Evolutionary conservation across 2,113 vertebrate species (phyloP).

Genomic region (Andinoacara biseriatus): DNA sequence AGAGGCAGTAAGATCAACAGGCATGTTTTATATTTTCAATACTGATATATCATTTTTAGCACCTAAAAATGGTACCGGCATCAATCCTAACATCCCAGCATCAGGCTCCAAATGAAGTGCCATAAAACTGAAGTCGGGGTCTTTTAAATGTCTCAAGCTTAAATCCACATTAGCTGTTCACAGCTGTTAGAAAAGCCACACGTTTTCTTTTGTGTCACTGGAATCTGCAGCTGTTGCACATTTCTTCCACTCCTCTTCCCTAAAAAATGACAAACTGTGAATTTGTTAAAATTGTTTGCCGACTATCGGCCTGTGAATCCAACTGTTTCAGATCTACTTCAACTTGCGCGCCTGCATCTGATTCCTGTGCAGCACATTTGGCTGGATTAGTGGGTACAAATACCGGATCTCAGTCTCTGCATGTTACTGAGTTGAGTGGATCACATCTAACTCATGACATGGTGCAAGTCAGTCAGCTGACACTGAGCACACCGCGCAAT

Average conservation of each 20-base stretch:
- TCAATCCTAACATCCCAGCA: too few relatives aligned
- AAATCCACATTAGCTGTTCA: neutral
- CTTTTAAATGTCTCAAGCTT: accelerated
- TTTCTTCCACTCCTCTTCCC: neutral
- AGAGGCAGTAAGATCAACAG: accelerated
- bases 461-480: slow-evolving; percentile 19
- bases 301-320: accelerated
- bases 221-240: neutral
- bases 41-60: accelerated
- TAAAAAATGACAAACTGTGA: neutral
- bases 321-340: neutral
- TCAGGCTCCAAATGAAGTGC: neutral
- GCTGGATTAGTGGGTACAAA: neutral
- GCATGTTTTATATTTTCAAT: neutral
- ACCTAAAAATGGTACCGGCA: neutral
- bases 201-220: accelerated
- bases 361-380: neutral
- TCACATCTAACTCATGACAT: neutral
- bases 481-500: neutral
- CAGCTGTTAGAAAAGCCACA: neutral
- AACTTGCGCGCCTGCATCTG: neutral
- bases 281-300: neutral
- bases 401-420: neutral
- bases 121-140: too few relatives aligned
- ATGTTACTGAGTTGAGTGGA: neutral